Evolutionary conservation across 2,888 invertebrate species (phyloP).

Genomic region (Himalopsyche japonica): DNA sequence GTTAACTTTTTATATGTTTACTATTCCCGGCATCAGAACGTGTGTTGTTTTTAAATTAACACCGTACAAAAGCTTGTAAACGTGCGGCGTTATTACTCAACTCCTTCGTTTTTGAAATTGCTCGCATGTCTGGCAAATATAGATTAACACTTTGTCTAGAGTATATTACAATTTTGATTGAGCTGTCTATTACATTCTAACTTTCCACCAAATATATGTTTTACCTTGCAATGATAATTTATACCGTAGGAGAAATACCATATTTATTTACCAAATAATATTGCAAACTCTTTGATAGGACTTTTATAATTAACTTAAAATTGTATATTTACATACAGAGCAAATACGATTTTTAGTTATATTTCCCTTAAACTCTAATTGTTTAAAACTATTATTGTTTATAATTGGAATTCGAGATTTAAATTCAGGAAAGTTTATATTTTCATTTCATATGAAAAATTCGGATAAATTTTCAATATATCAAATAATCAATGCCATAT

Average conservation of each 20-base stretch:
- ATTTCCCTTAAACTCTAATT: too few species aligned
- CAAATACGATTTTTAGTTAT: too few species aligned
- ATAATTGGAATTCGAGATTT: too few species aligned
- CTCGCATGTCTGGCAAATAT: constrained; percentile 27
- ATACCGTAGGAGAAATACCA: not conserved
- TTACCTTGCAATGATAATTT: not conserved
- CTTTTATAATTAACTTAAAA: too few species aligned
- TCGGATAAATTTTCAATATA: too few species aligned
- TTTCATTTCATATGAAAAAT: too few species aligned
- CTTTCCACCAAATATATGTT: not conserved
- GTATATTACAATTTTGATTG: not conserved
- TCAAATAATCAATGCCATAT: too few species aligned
- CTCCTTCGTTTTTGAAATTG: constrained; percentile 24
- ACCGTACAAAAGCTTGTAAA: constrained; percentile 25
- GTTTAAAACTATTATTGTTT: too few species aligned
- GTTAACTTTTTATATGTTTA: constrained; percentile 4
- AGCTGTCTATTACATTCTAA: not conserved
- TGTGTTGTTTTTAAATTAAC: constrained; percentile 36
- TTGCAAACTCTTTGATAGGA: too few species aligned
- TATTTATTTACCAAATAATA: too few species aligned
- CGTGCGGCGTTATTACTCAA: constrained; percentile 31
- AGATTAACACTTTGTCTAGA: not conserved
- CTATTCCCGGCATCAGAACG: constrained; percentile 19
- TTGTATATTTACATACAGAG: too few species aligned
- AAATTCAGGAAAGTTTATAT: too few species aligned